Conservation (phyloP, 2,888 invertebrate genomes). For the Netelia fuscicornis region DNA sequence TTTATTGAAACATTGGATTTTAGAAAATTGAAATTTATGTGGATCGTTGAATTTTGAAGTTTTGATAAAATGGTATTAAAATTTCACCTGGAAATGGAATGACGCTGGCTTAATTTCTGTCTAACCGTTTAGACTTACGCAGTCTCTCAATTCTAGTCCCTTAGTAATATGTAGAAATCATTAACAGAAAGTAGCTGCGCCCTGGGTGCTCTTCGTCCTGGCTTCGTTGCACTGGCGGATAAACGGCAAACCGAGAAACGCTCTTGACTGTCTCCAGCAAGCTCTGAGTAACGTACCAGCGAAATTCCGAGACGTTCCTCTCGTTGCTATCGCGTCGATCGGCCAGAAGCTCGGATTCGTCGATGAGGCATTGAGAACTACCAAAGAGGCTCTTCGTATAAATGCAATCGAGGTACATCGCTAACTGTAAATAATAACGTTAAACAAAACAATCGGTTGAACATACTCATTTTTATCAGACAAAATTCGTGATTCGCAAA, state of each 20-base stretch:
- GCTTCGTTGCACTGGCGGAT: conserved; percentile 93
- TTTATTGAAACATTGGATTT: too few species aligned
- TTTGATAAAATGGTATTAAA: too few species aligned
- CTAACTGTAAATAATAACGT: background rate
- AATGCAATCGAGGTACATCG: conserved; percentile 88
- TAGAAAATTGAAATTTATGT: too few species aligned
- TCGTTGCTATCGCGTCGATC: conserved; percentile 90
- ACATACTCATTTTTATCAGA: background rate
- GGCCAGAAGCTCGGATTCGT: conserved; percentile 88
- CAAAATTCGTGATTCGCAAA: too few species aligned
- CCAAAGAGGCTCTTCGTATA: conserved; percentile 87
- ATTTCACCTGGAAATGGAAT: too few species aligned
- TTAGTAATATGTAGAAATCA: background rate
- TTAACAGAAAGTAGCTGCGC: conserved; percentile 89
- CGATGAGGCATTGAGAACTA: conserved; percentile 88
- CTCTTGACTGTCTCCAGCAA: conserved; percentile 89
- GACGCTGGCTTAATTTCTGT: too few species aligned
- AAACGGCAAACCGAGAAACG: conserved; percentile 89
- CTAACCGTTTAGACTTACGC: too few species aligned
- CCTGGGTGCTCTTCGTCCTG: conserved; percentile 90
- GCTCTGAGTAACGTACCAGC: conserved; percentile 87
- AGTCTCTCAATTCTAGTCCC: too few species aligned
- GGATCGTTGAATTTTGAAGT: too few species aligned
- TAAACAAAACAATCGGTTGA: background rate
- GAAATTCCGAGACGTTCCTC: conserved; percentile 88